phyloP scores from a whole-genome alignment of 1,140 invertebrate species.

The Drosophila seguyi region DNA sequence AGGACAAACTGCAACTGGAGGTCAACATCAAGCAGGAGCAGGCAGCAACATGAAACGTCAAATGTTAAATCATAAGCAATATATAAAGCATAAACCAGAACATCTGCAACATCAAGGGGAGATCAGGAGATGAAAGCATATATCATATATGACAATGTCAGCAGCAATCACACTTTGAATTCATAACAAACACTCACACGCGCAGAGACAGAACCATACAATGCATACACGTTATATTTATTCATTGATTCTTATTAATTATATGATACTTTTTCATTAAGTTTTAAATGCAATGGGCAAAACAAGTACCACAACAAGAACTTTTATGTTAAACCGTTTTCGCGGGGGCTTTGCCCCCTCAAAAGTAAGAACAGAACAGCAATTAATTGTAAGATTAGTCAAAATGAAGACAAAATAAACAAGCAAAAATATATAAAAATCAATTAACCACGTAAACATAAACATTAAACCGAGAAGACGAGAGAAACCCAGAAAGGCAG shows the following conservation, averaged over 20 bases:
- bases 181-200: conserved; percentile 21
- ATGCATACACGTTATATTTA: conserved; percentile 79
- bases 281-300: conserved; percentile 63
- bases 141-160: conserved; percentile 33
- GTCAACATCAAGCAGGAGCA: conserved; percentile 5
- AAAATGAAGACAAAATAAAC: conserved; percentile 72
- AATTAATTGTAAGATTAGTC: conserved; percentile 84
- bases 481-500: conserved; percentile 20
- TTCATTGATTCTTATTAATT: conserved; percentile 84
- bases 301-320: conserved; percentile 57
- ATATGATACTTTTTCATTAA: conserved; percentile 77
- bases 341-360: conserved; percentile 22
- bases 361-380: conserved; percentile 80
- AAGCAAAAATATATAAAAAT: conserved; percentile 40
- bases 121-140: conserved; percentile 11
- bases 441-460: conserved; percentile 54
- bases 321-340: conserved; percentile 77
- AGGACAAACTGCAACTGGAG: conserved; percentile 14
- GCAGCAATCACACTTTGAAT: conserved; percentile 46
- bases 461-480: conserved; percentile 21
- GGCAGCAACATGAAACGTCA: conserved; percentile 49
- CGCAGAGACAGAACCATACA: conserved; percentile 52
- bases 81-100: conserved; percentile 33
- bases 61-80: conserved; percentile 77
- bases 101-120: conserved; percentile 10